Conservation (phyloP, 1,140 invertebrate genomes). For the Amyelois transitella region DNA sequence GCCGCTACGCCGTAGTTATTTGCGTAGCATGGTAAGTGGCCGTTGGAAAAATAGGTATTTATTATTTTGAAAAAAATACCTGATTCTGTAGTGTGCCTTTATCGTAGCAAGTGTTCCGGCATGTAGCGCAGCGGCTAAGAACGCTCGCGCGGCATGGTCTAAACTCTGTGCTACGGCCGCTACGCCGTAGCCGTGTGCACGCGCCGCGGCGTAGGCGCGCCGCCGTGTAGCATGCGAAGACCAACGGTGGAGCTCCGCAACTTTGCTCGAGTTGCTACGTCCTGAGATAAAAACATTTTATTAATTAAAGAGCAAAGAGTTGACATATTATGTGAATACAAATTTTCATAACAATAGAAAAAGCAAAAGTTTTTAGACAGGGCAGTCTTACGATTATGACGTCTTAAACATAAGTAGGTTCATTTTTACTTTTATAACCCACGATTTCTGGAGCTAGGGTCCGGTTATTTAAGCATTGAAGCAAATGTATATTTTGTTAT, state of each 20-base stretch:
- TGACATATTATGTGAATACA: too few species aligned
- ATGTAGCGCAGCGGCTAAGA: constrained; percentile 88
- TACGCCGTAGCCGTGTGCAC: constrained; percentile 87
- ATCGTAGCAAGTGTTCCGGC: constrained; percentile 85
- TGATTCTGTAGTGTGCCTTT: constrained; percentile 87
- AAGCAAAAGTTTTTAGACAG: too few species aligned
- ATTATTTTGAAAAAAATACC: constrained; percentile 42
- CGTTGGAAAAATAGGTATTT: too few species aligned
- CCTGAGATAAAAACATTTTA: too few species aligned
- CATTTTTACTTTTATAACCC: too few species aligned
- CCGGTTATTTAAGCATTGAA: too few species aligned
- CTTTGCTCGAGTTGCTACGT: constrained; percentile 10
- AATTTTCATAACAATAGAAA: too few species aligned
- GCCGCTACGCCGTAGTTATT: constrained; percentile 90
- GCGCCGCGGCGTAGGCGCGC: constrained; percentile 83
- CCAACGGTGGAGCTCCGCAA: constrained; percentile 39
- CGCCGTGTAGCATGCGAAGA: constrained; percentile 77
- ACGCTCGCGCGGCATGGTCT: constrained; percentile 89
- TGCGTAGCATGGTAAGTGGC: too few species aligned
- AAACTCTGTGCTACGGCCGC: constrained; percentile 90
- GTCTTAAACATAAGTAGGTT: too few species aligned
- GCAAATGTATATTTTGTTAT: neutral
- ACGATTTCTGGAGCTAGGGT: too few species aligned
- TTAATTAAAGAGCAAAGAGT: too few species aligned
- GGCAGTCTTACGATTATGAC: too few species aligned